Evolutionary conservation across 2,113 vertebrate genomes (phyloP).

Genomic region (Ailurus styani): DNA sequence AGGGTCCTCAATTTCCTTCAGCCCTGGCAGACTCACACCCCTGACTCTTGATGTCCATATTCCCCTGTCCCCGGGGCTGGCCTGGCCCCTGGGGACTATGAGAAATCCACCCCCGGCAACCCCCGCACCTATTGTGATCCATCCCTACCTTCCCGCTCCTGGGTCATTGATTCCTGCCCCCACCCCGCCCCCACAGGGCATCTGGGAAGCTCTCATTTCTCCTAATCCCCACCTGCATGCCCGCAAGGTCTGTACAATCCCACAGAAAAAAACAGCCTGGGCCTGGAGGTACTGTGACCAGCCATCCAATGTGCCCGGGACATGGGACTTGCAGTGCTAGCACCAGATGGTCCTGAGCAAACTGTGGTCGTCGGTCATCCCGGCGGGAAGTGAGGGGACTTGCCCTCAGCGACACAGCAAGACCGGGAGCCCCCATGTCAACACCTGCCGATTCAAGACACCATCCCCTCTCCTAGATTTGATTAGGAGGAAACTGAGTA

Average conservation of each 20-base stretch:
- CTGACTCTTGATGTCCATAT: background rate
- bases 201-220: background rate
- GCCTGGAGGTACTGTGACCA: background rate
- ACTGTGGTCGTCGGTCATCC: too few relatives aligned
- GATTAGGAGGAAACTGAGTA: background rate
- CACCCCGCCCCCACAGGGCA: background rate
- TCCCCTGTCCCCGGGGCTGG: background rate
- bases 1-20: background rate
- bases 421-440: background rate
- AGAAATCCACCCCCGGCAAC: too few relatives aligned
- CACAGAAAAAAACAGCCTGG: background rate
- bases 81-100: background rate
- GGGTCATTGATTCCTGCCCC: background rate
- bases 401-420: background rate
- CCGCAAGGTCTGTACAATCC: background rate
- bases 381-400: background rate
- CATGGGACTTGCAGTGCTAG: background rate
- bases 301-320: background rate
- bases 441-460: background rate
- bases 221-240: too few relatives aligned
- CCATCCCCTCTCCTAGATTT: background rate
- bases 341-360: background rate
- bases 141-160: background rate
- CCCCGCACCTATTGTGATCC: rapidly evolving
- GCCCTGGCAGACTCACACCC: too few relatives aligned